phyloP scores from a whole-genome alignment of 2,113 vertebrate species.

The Ptyas mucosa region DNA sequence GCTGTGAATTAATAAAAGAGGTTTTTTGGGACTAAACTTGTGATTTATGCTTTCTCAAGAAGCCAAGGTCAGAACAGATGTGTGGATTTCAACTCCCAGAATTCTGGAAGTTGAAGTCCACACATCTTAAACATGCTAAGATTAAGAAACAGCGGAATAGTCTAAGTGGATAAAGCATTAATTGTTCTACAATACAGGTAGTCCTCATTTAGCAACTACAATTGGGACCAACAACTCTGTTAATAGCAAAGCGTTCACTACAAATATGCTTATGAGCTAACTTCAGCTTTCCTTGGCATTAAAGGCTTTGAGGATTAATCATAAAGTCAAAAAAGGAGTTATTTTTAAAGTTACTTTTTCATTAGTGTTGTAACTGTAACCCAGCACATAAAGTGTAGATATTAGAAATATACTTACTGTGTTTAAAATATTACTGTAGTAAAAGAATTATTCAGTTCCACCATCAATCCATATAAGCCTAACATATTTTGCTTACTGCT shows the following conservation, averaged over 20 bases:
- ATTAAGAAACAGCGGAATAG: background rate
- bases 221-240: background rate
- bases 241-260: background rate
- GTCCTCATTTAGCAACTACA: background rate
- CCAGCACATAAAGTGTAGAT: background rate
- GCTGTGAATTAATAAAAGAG: no score
- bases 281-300: background rate
- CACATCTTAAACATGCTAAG: background rate
- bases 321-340: background rate
- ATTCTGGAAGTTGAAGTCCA: background rate
- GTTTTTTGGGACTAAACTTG: no score
- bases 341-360: background rate
- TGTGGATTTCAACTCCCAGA: background rate
- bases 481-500: slow-evolving; percentile 10
- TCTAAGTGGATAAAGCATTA: background rate
- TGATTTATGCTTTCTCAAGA: no score
- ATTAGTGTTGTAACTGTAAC: background rate
- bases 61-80: background rate
- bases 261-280: background rate
- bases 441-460: slow-evolving; percentile 5
- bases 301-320: background rate
- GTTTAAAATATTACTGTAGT: background rate
- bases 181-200: background rate
- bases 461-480: background rate
- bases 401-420: background rate